A percentile compares a stretch with the other conserved stretches of the same genome.
Evolutionary conservation across 1,140 invertebrate genomes (phyloP).

Genomic region (Vollenhovia emeryi): DNA sequence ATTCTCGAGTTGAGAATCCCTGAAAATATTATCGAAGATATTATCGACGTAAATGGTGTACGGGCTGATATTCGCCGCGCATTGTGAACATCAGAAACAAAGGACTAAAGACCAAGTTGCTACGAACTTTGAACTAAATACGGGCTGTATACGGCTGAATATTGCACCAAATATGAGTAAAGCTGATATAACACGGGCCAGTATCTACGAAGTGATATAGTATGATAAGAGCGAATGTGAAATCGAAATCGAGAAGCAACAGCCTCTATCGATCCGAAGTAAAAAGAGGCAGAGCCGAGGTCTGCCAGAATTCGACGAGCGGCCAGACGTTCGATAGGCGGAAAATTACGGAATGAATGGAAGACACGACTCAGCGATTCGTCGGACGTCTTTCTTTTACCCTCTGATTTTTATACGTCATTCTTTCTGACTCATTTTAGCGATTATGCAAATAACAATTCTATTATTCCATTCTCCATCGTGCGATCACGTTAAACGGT

Average conservation of each 20-base stretch:
- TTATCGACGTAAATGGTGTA: slow-evolving; percentile 27
- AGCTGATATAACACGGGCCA: neutral
- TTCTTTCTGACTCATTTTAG: slow-evolving; percentile 2
- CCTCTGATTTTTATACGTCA: slow-evolving; percentile 7
- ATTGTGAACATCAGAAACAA: slow-evolving; percentile 20
- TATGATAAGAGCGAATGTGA: neutral
- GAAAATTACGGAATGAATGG: slow-evolving; percentile 70
- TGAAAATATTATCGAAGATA: slow-evolving; percentile 19
- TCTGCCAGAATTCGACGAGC: slow-evolving; percentile 32
- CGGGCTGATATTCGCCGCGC: slow-evolving; percentile 1
- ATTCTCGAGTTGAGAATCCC: slow-evolving; percentile 1
- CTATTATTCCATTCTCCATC: neutral
- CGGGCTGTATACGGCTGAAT: neutral
- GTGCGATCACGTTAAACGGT: neutral
- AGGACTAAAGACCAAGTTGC: slow-evolving; percentile 36
- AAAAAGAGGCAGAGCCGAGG: slow-evolving; percentile 2
- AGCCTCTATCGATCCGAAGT: slow-evolving; percentile 4
- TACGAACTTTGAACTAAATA: slow-evolving; percentile 37
- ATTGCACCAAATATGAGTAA: slow-evolving; percentile 25
- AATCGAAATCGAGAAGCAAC: slow-evolving; percentile 20
- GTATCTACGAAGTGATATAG: neutral
- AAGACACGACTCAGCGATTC: slow-evolving; percentile 66
- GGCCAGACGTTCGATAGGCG: slow-evolving; percentile 60
- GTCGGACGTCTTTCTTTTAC: slow-evolving; percentile 22
- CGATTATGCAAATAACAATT: slow-evolving; percentile 11